Conservation (phyloP, 2,797 vertebrate species). For the Urosaurus nigricauda region DNA sequence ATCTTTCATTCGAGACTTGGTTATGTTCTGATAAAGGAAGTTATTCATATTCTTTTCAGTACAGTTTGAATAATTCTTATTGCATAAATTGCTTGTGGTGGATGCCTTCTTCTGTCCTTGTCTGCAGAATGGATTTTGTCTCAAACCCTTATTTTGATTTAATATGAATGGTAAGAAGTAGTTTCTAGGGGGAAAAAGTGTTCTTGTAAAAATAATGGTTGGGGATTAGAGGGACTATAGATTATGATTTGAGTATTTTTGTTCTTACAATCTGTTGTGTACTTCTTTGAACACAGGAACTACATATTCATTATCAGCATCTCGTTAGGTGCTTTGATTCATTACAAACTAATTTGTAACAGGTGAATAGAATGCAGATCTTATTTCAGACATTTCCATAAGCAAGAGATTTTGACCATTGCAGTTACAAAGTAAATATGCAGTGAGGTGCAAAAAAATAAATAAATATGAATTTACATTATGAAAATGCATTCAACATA, state of each 20-base stretch:
- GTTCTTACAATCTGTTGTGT: conserved; percentile 45
- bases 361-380: conserved; percentile 62
- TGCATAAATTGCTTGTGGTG: neutral
- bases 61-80: neutral
- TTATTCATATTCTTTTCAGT: neutral
- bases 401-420: conserved; percentile 68
- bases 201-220: conserved; percentile 22
- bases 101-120: neutral
- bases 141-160: conserved; percentile 20
- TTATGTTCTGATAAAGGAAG: neutral
- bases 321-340: conserved; percentile 58
- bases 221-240: conserved; percentile 2
- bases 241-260: neutral
- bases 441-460: conserved; percentile 53
- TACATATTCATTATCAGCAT: conserved; percentile 28
- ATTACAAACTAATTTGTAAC: conserved; percentile 68
- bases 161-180: conserved; percentile 23
- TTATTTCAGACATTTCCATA: conserved; percentile 60
- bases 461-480: conserved; percentile 9
- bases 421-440: conserved; percentile 54
- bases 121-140: neutral
- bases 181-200: neutral
- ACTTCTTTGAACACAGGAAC: conserved; percentile 51
- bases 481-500: neutral
- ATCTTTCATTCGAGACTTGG: neutral